A percentile compares a stretch with the other conserved stretches of the same genome.
Conservation (phyloP, 2,797 vertebrate species). For the Phoebastria nigripes region DNA sequence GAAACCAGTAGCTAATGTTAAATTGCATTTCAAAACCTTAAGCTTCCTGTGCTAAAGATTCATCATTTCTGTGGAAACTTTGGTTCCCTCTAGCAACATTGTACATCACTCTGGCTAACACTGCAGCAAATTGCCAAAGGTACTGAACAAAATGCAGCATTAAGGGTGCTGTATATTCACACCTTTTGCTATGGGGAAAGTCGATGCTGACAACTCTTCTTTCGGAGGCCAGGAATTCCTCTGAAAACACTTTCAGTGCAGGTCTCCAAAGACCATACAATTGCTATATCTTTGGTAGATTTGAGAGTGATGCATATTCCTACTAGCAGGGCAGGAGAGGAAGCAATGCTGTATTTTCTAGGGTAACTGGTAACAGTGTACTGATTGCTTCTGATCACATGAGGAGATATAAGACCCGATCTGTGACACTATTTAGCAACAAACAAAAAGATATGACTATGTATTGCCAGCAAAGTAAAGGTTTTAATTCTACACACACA, state of each 20-base stretch:
- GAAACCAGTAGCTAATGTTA: neutral
- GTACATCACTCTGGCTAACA: neutral
- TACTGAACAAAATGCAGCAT: neutral
- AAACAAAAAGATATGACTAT: neutral
- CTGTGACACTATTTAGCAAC: neutral
- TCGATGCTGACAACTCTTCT: neutral
- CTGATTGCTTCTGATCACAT: neutral
- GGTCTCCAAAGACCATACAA: neutral
- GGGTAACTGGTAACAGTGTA: neutral
- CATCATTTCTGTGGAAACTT: neutral
- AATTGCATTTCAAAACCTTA: slow-evolving; percentile 30
- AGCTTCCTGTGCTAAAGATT: neutral
- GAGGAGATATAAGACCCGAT: neutral
- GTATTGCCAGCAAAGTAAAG: neutral
- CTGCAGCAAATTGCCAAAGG: neutral
- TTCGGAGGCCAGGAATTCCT: neutral
- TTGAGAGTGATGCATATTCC: neutral
- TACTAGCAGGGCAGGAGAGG: neutral
- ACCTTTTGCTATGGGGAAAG: neutral
- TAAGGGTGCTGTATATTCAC: neutral
- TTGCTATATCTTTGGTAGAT: neutral
- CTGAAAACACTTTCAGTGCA: neutral
- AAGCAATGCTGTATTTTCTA: neutral
- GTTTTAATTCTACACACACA: neutral
- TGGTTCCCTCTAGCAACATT: neutral